Conservation (phyloP, 2,888 invertebrate species). For the Ophion ventricosus region DNA sequence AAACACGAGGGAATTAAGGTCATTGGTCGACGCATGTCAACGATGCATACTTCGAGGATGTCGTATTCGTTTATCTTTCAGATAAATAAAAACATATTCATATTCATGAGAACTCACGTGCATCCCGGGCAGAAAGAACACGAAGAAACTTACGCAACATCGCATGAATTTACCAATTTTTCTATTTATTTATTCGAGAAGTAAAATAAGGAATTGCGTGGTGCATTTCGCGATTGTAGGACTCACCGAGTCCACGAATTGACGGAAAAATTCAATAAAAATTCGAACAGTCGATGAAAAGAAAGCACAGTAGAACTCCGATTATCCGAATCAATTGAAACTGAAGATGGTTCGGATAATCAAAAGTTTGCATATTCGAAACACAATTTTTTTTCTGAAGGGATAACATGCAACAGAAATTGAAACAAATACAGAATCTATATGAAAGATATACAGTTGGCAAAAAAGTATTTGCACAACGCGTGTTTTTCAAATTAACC, state of each 20-base stretch:
- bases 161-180: background rate
- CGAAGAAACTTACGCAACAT: conserved; percentile 11
- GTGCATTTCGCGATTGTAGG: background rate
- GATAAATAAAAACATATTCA: background rate
- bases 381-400: too few species aligned
- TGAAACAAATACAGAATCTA: too few species aligned
- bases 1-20: background rate
- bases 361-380: too few species aligned
- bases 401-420: too few species aligned
- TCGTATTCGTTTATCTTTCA: background rate
- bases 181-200: conserved; percentile 13
- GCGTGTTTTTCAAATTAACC: too few species aligned
- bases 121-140: conserved; percentile 3
- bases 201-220: background rate
- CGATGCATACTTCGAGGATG: conserved; percentile 1
- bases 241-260: background rate
- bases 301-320: too few species aligned
- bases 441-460: too few species aligned
- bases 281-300: background rate
- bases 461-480: too few species aligned
- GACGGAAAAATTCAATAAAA: background rate
- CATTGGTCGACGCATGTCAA: background rate
- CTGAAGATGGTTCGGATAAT: too few species aligned
- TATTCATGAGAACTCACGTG: conserved; percentile 5
- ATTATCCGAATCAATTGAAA: too few species aligned